phyloP scores from a whole-genome alignment of 2,113 vertebrate genomes.

The Gallinago media region DNA sequence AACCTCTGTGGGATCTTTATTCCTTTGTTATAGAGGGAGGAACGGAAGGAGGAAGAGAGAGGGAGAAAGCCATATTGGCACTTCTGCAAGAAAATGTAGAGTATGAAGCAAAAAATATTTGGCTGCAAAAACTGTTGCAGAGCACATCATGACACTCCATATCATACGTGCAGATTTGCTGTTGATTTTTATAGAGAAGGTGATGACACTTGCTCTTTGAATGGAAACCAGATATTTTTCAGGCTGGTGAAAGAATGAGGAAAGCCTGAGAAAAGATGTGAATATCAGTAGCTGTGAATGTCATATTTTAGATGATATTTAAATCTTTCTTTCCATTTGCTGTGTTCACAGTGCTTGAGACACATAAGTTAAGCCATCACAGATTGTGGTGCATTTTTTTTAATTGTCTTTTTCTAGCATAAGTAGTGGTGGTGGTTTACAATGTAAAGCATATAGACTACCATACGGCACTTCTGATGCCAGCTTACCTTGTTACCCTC shows the following conservation, averaged over 20 bases:
- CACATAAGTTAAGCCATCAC: neutral
- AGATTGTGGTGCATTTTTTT: neutral
- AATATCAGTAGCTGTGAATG: slow-evolving; percentile 36
- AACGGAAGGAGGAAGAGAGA: slow-evolving; percentile 4
- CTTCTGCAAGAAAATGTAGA: slow-evolving; percentile 59
- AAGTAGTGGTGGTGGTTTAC: neutral
- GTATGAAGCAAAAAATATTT: slow-evolving; percentile 68
- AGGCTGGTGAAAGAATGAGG: slow-evolving; percentile 47
- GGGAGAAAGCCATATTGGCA: slow-evolving; percentile 61
- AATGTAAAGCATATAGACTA: neutral
- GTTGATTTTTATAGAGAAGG: slow-evolving; percentile 37
- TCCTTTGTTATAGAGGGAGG: neutral
- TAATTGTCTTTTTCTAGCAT: neutral
- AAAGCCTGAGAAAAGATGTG: slow-evolving; percentile 50
- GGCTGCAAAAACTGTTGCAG: slow-evolving; percentile 65
- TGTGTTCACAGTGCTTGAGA: neutral
- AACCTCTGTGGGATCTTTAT: slow-evolving; percentile 39
- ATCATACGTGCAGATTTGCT: slow-evolving; percentile 48
- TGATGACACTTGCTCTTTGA: slow-evolving; percentile 24
- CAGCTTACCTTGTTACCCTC: neutral
- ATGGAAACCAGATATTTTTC: slow-evolving; percentile 31
- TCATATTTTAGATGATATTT: slow-evolving; percentile 22
- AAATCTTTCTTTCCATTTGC: neutral
- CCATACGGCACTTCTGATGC: neutral
- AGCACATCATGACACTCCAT: slow-evolving; percentile 36